Conservation (phyloP, 2,888 invertebrate species). For the Eupithecia inturbata region DNA sequence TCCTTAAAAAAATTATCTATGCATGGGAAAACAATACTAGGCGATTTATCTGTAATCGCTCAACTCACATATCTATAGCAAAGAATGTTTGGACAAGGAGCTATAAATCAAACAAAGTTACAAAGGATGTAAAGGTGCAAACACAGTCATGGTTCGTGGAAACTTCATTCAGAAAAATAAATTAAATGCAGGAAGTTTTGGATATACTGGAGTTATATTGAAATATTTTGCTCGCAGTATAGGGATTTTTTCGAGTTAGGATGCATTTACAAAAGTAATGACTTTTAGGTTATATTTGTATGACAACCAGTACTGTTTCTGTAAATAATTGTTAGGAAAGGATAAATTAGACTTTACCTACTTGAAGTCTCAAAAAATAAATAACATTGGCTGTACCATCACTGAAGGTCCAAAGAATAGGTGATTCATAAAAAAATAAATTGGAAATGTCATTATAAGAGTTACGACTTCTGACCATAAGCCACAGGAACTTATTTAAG, state of each 20-base stretch:
- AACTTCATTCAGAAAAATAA: neutral
- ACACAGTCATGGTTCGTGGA: constrained; percentile 19
- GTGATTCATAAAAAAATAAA: constrained; percentile 26
- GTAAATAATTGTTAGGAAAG: neutral
- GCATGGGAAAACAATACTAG: constrained; percentile 64
- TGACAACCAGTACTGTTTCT: neutral
- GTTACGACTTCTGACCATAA: constrained; percentile 30
- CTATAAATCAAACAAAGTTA: constrained; percentile 66
- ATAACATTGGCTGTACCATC: neutral
- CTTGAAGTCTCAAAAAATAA: neutral
- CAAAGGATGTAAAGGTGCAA: constrained; percentile 29
- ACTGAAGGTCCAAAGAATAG: constrained; percentile 6
- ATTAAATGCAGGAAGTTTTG: neutral
- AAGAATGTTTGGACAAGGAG: constrained; percentile 52
- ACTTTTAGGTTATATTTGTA: neutral
- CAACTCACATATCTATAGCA: constrained; percentile 58
- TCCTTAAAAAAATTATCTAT: no score
- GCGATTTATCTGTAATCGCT: constrained; percentile 77
- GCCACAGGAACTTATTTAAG: constrained; percentile 24
- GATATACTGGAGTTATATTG: neutral
- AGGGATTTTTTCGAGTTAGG: neutral
- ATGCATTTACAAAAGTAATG: neutral
- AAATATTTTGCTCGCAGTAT: neutral
- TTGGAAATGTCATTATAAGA: constrained; percentile 24
- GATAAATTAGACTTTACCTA: neutral